phyloP scores from a whole-genome alignment of 2,888 invertebrate genomes.

The Liopterus haemorrhoidalis region DNA sequence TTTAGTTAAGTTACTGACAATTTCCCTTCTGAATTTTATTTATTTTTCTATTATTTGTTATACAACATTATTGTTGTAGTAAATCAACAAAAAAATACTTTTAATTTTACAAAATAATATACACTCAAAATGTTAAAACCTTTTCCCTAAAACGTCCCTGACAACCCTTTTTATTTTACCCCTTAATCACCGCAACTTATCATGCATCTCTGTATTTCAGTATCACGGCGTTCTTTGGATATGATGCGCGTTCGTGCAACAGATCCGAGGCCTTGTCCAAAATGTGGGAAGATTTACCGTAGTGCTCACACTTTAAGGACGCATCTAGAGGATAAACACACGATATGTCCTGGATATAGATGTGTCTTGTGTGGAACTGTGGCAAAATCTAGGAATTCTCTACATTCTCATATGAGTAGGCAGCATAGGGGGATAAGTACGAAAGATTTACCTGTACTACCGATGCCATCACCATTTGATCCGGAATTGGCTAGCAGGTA shows the following conservation, averaged over 20 bases:
- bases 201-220: conserved; percentile 44
- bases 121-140: too few relatives aligned
- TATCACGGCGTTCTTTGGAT: conserved; percentile 74
- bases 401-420: conserved; percentile 90
- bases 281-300: conserved; percentile 88
- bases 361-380: conserved; percentile 90
- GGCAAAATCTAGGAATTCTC: conserved; percentile 84
- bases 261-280: conserved; percentile 86
- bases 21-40: too few relatives aligned
- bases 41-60: too few relatives aligned
- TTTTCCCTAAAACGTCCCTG: too few relatives aligned
- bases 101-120: too few relatives aligned
- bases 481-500: conserved; percentile 79
- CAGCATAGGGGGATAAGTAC: conserved; percentile 91
- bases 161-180: conserved; percentile 1
- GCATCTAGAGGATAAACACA: conserved; percentile 89
- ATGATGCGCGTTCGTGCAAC: conserved; percentile 83
- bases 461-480: conserved; percentile 89
- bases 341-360: conserved; percentile 85
- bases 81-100: too few relatives aligned
- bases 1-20: too few relatives aligned
- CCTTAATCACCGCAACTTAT: conserved; percentile 18
- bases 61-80: too few relatives aligned
- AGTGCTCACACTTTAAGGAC: conserved; percentile 87
- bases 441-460: conserved; percentile 84